Evolutionary conservation across 2,888 invertebrate species (phyloP), one percentile per base, ranked within the genome.

Genomic region (Aquatica leii): DNA sequence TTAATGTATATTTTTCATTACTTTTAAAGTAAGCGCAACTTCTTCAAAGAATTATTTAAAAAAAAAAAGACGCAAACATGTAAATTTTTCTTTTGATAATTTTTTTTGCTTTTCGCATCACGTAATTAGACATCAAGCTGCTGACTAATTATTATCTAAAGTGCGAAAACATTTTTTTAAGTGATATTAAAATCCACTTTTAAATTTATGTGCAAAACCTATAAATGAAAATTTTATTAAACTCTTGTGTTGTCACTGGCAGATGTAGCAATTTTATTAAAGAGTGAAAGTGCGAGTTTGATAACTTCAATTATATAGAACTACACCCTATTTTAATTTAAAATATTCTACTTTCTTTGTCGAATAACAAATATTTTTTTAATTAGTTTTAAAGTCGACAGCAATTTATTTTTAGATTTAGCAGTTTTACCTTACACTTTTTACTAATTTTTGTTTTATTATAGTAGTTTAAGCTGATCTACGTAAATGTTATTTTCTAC

Each of bases 181-280:
- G 6, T 37, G 15, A 41, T 41, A 41, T 41, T 41, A 41, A 62
- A 62, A 57, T 62, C 56, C 51, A 57, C 56, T 46, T 54, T 34
- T 40, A 50, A 49, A 43, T 56, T 61, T 55, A 35, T 48, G 34
- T 46, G 52, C 31, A 52, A 57, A 55, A 57, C 52, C 40, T 20
- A 52, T 40, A 46, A 62, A 50, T 56, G 62, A 62, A 56, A 62
- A 15, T 62, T 62, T 56, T 62, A 62, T 62, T 62, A 62, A 62
- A 62, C 35, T 46, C 49, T 14, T 20, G 18, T 17, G 55, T 57
- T 62, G 56, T 62, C 62, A 62, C 40, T 51, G 43, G 52, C 62
- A 62, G 62, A 57, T 62, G 62, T 56, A 62, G 62, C 56, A 56
- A 62, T 62, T 62, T 57, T 57, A 62, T 62, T 62, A 57, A 57